A percentile compares a stretch with the other conserved stretches of the same genome.
phyloP scores from a whole-genome alignment of 2,113 vertebrate species.

The Zosterops hypoxanthus region DNA sequence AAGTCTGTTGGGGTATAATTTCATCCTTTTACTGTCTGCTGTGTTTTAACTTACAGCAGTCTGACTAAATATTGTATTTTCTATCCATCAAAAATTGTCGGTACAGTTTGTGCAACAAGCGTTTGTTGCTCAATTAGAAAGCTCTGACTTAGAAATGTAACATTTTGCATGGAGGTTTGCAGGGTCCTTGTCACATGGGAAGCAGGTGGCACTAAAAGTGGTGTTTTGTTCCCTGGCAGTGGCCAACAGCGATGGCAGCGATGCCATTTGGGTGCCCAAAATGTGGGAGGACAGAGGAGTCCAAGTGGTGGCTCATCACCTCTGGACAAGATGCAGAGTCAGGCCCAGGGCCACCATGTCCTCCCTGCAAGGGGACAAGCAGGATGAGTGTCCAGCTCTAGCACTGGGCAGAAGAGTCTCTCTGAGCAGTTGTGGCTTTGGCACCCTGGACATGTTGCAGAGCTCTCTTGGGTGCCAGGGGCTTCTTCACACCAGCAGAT shows the following conservation, averaged over 20 bases:
- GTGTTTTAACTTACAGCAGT: slow-evolving; percentile 61
- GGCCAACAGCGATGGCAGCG: rapidly evolving
- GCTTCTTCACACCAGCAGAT: not conserved
- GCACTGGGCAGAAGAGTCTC: rapidly evolving
- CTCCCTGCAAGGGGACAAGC: not conserved
- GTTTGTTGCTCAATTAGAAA: not conserved
- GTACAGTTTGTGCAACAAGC: slow-evolving; percentile 7
- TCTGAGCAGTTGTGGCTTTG: not conserved
- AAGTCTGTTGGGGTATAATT: slow-evolving; percentile 70
- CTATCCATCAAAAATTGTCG: not conserved
- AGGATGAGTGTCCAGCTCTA: rapidly evolving
- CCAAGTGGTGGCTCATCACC: not conserved
- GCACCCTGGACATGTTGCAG: rapidly evolving
- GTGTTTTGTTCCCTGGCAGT: rapidly evolving
- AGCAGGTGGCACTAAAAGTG: not conserved
- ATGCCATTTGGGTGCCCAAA: not conserved
- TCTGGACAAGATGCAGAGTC: not conserved
- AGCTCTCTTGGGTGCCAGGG: not conserved
- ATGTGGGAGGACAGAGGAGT: not conserved
- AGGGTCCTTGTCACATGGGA: not conserved
- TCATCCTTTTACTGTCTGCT: slow-evolving; percentile 71
- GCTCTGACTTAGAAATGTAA: not conserved
- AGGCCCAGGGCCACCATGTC: not conserved
- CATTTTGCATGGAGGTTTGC: rapidly evolving
- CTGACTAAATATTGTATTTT: slow-evolving; percentile 63